These are phyloP conservation scores for Odontamblyopus lacepedii DNA, from an alignment of 2,797 vertebrate species.

Conservation along the genomic window DNA sequence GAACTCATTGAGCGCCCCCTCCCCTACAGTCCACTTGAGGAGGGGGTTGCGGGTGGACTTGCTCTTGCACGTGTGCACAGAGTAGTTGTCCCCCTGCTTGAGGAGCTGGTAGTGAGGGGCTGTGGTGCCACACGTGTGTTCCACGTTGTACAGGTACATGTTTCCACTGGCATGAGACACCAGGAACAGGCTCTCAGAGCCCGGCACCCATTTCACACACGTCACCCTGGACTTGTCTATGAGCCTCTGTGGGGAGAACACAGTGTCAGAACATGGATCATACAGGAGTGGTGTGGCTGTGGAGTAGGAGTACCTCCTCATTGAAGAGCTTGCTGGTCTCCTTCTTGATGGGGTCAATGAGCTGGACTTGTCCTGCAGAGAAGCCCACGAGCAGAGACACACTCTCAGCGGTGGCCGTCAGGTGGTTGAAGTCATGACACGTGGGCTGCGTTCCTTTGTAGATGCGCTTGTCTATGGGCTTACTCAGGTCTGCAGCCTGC, in stretches of 20 bases:
- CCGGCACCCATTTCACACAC: conserved; percentile 97
- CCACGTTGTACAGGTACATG: conserved; percentile 98
- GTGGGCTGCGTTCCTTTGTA: conserved; percentile 99
- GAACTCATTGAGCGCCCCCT: conserved; percentile 95
- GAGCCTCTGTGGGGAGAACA: conserved; percentile 82
- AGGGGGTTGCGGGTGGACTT: conserved; percentile 96
- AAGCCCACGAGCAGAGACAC: conserved; percentile 97
- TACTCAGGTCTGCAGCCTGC: conserved; percentile 97
- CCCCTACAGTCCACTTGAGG: conserved; percentile 96
- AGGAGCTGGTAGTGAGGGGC: conserved; percentile 97
- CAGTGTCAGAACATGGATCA: conserved; percentile 24
- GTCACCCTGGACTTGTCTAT: conserved; percentile 98
- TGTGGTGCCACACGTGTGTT: conserved; percentile 93
- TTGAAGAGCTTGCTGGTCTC: conserved; percentile 99
- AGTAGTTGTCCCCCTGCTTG: conserved; percentile 95
- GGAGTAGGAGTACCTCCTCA: conserved; percentile 84
- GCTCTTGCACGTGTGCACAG: conserved; percentile 97
- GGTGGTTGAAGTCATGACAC: conserved; percentile 99
- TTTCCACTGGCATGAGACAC: conserved; percentile 95
- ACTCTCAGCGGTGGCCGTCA: conserved; percentile 95
- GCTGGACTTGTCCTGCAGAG: conserved; percentile 97
- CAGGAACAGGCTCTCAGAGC: conserved; percentile 95
- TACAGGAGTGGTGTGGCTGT: neutral
- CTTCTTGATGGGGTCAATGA: conserved; percentile 99
- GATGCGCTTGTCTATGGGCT: conserved; percentile 99